Base-by-base conservation (phyloP, 2,113 vertebrate genomes). In the Coturnix japonica region DNA sequence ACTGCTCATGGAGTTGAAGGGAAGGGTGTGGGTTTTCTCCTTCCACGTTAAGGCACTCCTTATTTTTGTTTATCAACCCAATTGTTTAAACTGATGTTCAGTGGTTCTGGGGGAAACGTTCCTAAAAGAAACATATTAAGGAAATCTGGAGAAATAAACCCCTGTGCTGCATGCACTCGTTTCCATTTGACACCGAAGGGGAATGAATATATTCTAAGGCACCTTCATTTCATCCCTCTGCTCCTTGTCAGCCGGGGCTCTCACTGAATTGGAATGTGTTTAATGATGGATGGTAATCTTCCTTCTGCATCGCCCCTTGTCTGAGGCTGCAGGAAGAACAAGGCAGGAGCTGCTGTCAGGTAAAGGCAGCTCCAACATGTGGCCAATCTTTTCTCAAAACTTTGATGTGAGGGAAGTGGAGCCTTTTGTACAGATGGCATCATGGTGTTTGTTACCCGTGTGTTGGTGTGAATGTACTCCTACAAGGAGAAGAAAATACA, bases 381-480 rank as follows among this genome's bases (percentile, higher is more conserved):
- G 69, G 7, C 8, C 7, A 4, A 3, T 71, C 14, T 54, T 33
- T 37, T 81, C 44, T 54, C 8, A 13, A 4, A 41, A n/a, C 47
- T 63, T 23, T 8, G 7, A 10, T 88, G 30, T 23, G 31, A 39
- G 11, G 25, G 8, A 60, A 59, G 7, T 2, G 61, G 87, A 66
- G 44, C 9, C 49, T 87, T 83, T 81, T 67, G 19, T 44, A 0
- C 0, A 1, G 51, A 35, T 35, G 74, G 23, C 31, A 15, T 23
- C 72, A 1, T 65, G 51, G 21, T 60, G 66, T 85, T 80, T 89
- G 23, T 59, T 61, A 46, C 7, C 33, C 4, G 0, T 14, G 15
- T 85, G 28, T 33, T 79, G 1, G 31, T 21, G 13, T n/a, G 65
- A 17, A 3, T 0, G 0, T 85, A 41, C 37, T 44, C 56, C 5